Evolutionary conservation across 2,113 vertebrate species (phyloP), one percentile per base, ranked within the genome.

Genomic region (Budorcas taxicolor): DNA sequence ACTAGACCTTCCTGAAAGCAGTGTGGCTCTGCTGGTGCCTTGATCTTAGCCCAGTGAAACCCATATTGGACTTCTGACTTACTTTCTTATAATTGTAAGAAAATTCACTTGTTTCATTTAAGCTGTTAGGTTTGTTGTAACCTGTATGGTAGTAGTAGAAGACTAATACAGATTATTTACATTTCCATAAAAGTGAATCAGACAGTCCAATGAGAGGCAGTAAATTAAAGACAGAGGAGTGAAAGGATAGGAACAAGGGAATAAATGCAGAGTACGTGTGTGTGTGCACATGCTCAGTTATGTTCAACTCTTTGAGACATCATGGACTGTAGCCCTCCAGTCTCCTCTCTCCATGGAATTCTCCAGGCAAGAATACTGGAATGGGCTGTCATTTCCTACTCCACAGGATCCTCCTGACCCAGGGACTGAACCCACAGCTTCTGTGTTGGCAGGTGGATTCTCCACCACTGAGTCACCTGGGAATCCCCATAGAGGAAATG

Each of bases 241-340:
- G 76, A 19, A 80, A 50, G 40, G 23, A 40, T 5, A 52, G 16
- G 2, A 78, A 3, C 2, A 40, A 71, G 47, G 5, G 3, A 8
- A 14, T 47, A 89, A 80, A 74, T 17, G 57, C 0, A 43, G 16
- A 45, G 5, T 13, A 25, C 0, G 0, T 40, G 67, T 3, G 19
- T 33, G 31, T 11, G 2, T 21, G 2, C n/a, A 19, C 8, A 71
- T 12, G n/a, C n/a, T 40, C n/a, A 71, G 67, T 6, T 0, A 0
- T 40, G 19, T 40, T 23, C 67, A 71, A 12, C n/a, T 71, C 3
- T 36, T 71, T 71, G 67, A 6, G n/a, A 71, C 10, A 36, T 71
- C 19, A 6, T 40, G 19, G n/a, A 40, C n/a, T 71, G n/a, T 23
- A 71, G n/a, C 10, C 67, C n/a, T 71, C n/a, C n/a, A 40, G n/a